Percentiles rank a stretch among this genome's conserved stretches.
Conservation (phyloP, 2,797 vertebrate species). For the Lacerta viridis region DNA sequence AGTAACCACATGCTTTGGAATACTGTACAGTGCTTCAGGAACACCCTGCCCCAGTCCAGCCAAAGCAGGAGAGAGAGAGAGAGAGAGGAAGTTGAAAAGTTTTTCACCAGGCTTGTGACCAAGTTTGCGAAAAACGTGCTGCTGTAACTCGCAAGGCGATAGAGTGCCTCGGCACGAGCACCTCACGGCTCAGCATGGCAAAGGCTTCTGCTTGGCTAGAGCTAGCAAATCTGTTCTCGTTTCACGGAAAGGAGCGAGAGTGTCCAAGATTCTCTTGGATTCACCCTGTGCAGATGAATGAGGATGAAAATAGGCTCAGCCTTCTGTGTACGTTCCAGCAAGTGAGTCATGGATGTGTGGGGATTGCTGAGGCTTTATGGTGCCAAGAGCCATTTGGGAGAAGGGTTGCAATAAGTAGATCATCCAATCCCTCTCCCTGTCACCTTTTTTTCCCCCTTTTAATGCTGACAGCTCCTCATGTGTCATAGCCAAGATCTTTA, state of each 20-base stretch:
- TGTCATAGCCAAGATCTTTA: conserved; percentile 36
- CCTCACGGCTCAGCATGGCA: conserved; percentile 33
- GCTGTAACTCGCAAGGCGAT: conserved; percentile 20
- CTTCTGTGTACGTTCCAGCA: conserved; percentile 32
- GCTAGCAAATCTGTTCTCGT: conserved; percentile 29
- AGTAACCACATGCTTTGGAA: conserved; percentile 35
- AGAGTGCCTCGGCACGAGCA: conserved; percentile 18
- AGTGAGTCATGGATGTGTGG: conserved; percentile 29
- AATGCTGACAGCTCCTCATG: conserved; percentile 35
- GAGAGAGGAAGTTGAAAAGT: conserved; percentile 40
- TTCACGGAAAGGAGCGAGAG: conserved; percentile 28
- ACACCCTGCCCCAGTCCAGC: conserved; percentile 24
- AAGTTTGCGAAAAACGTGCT: conserved; percentile 31
- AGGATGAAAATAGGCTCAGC: conserved; percentile 47
- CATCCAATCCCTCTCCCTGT: conserved; percentile 30
- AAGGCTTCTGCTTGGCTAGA: conserved; percentile 37
- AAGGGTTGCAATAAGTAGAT: conserved; percentile 39
- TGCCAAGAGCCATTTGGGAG: conserved; percentile 48
- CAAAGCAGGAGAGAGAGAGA: conserved; percentile 2
- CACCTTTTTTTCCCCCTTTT: background rate
- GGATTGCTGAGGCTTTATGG: conserved; percentile 22
- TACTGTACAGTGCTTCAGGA: conserved; percentile 28
- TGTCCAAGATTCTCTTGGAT: conserved; percentile 41
- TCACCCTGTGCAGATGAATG: conserved; percentile 36
- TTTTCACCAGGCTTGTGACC: conserved; percentile 31